Evolutionary conservation across 2,113 vertebrate species (phyloP), one percentile per base, ranked within the genome.

Genomic region (Gadus macrocephalus): DNA sequence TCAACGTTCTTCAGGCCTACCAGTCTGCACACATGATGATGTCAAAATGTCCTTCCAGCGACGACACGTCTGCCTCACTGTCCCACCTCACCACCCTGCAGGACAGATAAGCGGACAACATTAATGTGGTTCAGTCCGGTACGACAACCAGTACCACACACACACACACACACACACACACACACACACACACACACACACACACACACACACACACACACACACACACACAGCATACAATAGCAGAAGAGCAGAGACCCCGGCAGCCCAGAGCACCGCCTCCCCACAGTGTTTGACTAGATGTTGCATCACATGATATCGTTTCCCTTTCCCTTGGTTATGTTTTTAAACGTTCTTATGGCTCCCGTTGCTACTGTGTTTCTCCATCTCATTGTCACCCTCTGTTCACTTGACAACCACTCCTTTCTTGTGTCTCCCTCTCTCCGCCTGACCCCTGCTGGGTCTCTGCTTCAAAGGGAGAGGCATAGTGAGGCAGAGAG

Each of bases 21-120:
- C 97, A 98, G 95, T 99, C 96, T 87, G 97, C 96, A 92, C 97
- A 99, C 93, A 98, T 94, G 93, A 99, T 90, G 89, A 96, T 91
- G 91, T 98, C 96, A 92, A 98, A 99, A 93, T 95, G 94, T 93
- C 94, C 94, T 93, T 98, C 96, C 81, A 98, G 89, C 76, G 93
- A 90, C 86, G 95, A 94, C 86, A 99, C 93, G 85, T 98, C 96
- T 81, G 89, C 89, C 90, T 98, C 95, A 89, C 94, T 94, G 95
- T 99, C 97, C 97, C 97, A 99, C 92, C 95, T 94, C 87, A 98
- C 90, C 91, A 98, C 85, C 89, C 97, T 98, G 82, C 28, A 72
- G 78, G 11, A 59, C 22, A 78, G 49, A 86, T 38, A 81, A 19
- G 73, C 1, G 31, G 14, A 53, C 73, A 56, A 67, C 14, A 35